Base-by-base conservation (phyloP, 2,113 vertebrate genomes). In the Podilymbus podiceps region DNA sequence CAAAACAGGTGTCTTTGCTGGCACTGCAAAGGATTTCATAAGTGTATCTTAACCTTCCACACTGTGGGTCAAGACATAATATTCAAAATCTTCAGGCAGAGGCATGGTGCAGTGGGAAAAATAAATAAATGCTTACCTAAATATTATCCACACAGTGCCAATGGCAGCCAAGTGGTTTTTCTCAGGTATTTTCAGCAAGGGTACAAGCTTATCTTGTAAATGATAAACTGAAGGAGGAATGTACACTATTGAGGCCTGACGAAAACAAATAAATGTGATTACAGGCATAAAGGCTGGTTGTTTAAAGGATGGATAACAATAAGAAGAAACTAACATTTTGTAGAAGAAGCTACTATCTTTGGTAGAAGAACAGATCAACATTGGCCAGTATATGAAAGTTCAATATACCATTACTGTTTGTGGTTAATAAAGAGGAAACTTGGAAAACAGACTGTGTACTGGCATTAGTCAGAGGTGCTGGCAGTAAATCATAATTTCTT, bases 201-300 rank as follows among this genome's bases (percentile, higher is more conserved):
- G 23, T 40, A 95, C 87, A 50, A 93, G 55, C 14, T 86, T 73
- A 82, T 55, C 33, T 56, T 74, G 75, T 64, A 94, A 88, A 81
- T 93, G 56, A 96, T 90, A 91, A 97, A 93, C 86, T 78, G 52
- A 91, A 85, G 47, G 47, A 97, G 40, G 76, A 96, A 93, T 3
- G 5, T 46, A 56, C 24, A 38, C 9, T 69, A 53, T 31, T 87
- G 49, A 71, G 49, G 24, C 28, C 53, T 73, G 25, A 66, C 1
- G 3, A 80, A 83, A 83, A n/a, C n/a, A 5, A 63, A 50, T 38
- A 79, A 93, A 81, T 58, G 21, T 25, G 14, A 83, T 77, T 59
- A 86, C 12, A 91, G 6, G 7, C 52, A 84, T 49, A 79, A 84
- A 69, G 35, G 8, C 6, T 62, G 30, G 5, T 30, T 58, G 11